phyloP scores from a whole-genome alignment of 2,113 vertebrate genomes.

The Furnarius figulus region DNA sequence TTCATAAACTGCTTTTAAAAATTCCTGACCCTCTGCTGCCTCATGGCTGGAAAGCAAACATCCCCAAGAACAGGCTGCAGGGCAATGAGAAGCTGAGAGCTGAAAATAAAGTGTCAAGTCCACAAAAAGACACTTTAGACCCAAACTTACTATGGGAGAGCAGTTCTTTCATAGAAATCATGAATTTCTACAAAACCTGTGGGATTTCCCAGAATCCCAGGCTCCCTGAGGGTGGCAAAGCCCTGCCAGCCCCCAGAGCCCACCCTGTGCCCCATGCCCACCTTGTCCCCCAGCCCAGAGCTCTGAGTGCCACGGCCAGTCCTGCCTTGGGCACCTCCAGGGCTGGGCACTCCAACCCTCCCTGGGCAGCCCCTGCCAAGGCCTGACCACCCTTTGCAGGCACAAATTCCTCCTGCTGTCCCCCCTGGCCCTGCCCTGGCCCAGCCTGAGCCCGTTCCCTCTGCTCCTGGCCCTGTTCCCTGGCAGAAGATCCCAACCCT shows the following conservation, averaged over 20 bases:
- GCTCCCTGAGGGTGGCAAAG: neutral
- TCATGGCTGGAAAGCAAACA: neutral
- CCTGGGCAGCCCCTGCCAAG: too few species aligned
- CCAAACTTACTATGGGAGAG: neutral
- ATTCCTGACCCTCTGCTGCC: neutral
- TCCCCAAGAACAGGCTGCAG: neutral
- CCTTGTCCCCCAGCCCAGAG: too few species aligned
- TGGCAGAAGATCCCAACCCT: too few species aligned
- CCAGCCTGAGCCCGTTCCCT: too few species aligned
- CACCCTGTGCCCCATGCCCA: neutral
- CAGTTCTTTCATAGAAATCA: neutral
- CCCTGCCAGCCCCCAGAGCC: accelerated
- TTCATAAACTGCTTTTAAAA: neutral
- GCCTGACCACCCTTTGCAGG: too few species aligned
- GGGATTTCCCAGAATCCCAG: neutral
- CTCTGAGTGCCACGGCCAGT: too few species aligned
- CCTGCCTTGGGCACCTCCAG: too few species aligned
- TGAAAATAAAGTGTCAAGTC: neutral
- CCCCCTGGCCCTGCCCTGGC: too few species aligned
- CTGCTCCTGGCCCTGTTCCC: too few species aligned
- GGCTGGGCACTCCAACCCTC: too few species aligned
- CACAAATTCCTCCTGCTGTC: too few species aligned
- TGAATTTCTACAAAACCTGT: neutral
- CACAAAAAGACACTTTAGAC: neutral
- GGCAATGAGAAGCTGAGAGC: neutral